Evolutionary conservation across 2,888 invertebrate species (phyloP), one percentile per base, ranked within the genome.

Genomic region (Acronicta alni): DNA sequence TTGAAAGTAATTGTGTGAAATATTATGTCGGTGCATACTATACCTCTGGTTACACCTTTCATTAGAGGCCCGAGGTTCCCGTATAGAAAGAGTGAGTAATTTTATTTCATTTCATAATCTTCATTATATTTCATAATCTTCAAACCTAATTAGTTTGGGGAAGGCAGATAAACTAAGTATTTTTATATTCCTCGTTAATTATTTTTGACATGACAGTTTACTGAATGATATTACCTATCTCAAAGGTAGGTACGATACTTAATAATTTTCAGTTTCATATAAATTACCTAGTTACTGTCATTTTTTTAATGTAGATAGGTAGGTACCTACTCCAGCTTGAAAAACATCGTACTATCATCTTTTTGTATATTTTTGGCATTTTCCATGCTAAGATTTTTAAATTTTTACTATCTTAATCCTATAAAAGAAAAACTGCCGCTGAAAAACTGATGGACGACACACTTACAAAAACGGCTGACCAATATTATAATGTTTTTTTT

Each of bases 21-120:
- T 88, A 91, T 88, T 87, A 94, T 94, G 92, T 93, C 93, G 84
- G 92, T 93, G 85, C 93, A 93, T 82, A 93, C 93, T 47, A 92
- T 93, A 67, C 93, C 93, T 65, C 81, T 93, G 82, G 89, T 93
- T 68, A 92, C 92, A 65, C 93, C 93, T 67, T 94, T 92, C 73
- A 93, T 94, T 79, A 86, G 93, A 87, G 94, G 94, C 70, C 93
- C 94, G 79, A 92, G 93, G 80, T 94, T 93, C 82, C 94, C 93
- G 62, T 93, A 92, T 68, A 89, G 94, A 89, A 93, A 94, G 73
- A 92, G 94, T 94, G 82, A 94, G 94, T 93, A 80, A 37, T 60
- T 67, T 77, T 46, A 64, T 32, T 63, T 49, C 20, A n/a, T 20
- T 30, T 12, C 30, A 12, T 57, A 52, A 30, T n/a, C n/a, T n/a